Evolutionary conservation across 2,888 invertebrate genomes (phyloP), one percentile per base, ranked within the genome.

Genomic region (Gandaritis pyraliata): DNA sequence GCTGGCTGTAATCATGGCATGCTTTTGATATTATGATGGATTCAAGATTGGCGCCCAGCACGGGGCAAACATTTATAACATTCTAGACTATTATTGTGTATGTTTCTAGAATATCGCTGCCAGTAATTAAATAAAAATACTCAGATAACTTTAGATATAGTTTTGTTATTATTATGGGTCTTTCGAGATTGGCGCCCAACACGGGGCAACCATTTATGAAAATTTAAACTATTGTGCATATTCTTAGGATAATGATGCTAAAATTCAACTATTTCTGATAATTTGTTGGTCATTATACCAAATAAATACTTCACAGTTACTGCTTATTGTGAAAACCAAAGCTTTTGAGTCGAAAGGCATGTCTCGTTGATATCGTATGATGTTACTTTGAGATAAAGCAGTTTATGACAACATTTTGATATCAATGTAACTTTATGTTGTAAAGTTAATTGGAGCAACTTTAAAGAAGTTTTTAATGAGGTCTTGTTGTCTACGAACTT

Each of bases 41-140:
- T n/a, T 47, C 13, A 8, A 47, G n/a, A 13, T 55, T 47, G 55
- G 55, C 55, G 48, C 48, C 55, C 55, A 30, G 29, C 47, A 12
- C 18, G 55, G 47, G 47, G 15, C 55, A 46, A 39, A 29, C 2
- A 1, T 47, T 7, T 52, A 52, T 41, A 39, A 41, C 2, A 15
- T 47, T 30, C 7, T 46, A 46, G 12, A 16, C 45, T 18, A 16
- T 18, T 18, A 10, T 45, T 12, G 1, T n/a, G 1, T n/a, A 38
- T n/a, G n/a, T 12, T 12, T 38, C 12, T 38, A 12, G n/a, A n/a
- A 38, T 6, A n/a, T n/a, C n/a, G n/a, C n/a, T n/a, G 38, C 12
- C 5, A 38, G n/a, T 23, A 23, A 23, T 23, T 5, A 23, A 23
- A 3, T 23, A 0, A 23, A 23, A 23, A 23, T 6, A 23, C 23